phyloP scores from a whole-genome alignment of 2,888 invertebrate genomes.

The Lysandra coridon region DNA sequence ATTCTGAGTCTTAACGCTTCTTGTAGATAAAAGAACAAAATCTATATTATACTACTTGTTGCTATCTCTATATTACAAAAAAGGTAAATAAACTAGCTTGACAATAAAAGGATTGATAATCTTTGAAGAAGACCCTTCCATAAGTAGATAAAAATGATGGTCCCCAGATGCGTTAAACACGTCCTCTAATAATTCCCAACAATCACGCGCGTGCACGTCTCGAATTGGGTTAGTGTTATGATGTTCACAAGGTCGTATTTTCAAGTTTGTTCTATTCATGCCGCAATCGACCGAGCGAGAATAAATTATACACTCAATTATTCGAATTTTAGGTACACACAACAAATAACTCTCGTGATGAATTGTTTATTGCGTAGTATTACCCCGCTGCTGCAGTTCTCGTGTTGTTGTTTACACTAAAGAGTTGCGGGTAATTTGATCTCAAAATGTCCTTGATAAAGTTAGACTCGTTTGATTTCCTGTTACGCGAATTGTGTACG shows the following conservation, averaged over 20 bases:
- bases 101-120: not conserved
- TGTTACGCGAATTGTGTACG: slow-evolving; percentile 70
- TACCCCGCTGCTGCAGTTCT: not conserved
- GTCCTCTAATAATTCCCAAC: slow-evolving; percentile 59
- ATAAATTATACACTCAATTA: not conserved
- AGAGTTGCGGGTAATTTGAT: slow-evolving; percentile 33
- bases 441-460: slow-evolving; percentile 67
- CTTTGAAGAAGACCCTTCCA: slow-evolving; percentile 5
- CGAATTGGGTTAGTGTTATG: slow-evolving; percentile 71
- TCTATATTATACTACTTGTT: not conserved
- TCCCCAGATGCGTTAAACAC: slow-evolving; percentile 58
- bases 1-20: no score
- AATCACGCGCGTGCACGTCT: slow-evolving; percentile 67
- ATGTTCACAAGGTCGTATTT: slow-evolving; percentile 61
- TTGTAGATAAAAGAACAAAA: not conserved
- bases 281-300: slow-evolving; percentile 3
- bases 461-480: slow-evolving; percentile 73
- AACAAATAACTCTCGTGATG: not conserved
- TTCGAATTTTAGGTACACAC: not conserved
- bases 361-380: not conserved
- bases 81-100: not conserved
- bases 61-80: not conserved
- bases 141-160: slow-evolving; percentile 36
- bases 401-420: not conserved
- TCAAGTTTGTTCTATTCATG: slow-evolving; percentile 41